A percentile compares a stretch with the other conserved stretches of the same genome.
phyloP scores from a whole-genome alignment of 2,888 invertebrate species.

The Lamellibrachia columna region DNA sequence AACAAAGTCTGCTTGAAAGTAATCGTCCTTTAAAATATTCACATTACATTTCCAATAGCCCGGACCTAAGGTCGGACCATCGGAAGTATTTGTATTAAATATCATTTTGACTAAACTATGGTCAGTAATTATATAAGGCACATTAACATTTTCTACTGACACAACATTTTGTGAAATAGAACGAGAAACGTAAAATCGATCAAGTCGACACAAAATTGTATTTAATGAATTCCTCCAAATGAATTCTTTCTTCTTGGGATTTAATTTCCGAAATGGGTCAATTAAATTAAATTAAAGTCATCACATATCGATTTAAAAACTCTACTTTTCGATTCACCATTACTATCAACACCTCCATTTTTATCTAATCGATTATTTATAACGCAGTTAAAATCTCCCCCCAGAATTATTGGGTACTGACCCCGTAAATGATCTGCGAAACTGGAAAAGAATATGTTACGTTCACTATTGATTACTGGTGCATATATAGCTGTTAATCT shows the following conservation, averaged over 20 bases:
- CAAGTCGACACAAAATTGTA: background rate
- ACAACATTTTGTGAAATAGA: background rate
- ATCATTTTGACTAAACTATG: background rate
- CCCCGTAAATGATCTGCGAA: background rate
- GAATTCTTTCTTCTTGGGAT: background rate
- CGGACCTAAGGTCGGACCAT: too few species aligned
- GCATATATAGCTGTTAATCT: background rate
- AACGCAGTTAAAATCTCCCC: background rate
- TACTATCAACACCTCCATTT: background rate
- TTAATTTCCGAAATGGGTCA: background rate
- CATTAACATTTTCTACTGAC: background rate
- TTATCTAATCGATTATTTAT: background rate
- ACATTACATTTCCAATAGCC: too few species aligned
- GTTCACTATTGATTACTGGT: background rate
- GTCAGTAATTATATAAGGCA: background rate
- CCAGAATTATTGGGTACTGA: background rate
- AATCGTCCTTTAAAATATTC: too few species aligned
- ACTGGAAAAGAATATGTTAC: background rate
- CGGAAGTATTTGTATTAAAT: too few species aligned
- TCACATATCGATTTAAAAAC: background rate
- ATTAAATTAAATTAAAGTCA: background rate
- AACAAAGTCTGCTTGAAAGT: too few species aligned
- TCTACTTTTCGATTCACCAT: background rate
- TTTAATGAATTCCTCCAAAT: background rate
- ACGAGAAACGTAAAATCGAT: background rate